Percentiles rank a stretch among this genome's conserved stretches.
phyloP scores from a whole-genome alignment of 2,888 invertebrate genomes.

The Campoletis raptor region DNA sequence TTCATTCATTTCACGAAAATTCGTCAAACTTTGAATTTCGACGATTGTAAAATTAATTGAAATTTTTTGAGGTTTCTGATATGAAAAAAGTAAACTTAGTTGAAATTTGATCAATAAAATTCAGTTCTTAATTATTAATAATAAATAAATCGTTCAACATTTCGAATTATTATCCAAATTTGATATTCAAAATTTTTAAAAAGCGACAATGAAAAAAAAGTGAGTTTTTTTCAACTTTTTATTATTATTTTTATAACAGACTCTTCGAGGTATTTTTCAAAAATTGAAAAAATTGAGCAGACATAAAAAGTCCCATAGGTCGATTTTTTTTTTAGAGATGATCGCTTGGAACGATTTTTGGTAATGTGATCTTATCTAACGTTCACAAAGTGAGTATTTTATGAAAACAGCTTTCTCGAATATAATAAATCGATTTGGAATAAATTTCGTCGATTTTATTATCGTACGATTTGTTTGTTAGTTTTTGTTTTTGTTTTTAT shows the following conservation, averaged over 20 bases:
- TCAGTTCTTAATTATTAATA: too few relatives aligned
- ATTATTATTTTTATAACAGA: neutral
- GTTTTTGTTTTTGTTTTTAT: neutral
- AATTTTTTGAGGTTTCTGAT: too few relatives aligned
- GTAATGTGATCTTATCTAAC: neutral
- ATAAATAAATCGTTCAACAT: too few relatives aligned
- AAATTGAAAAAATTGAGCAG: neutral
- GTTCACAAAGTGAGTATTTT: neutral
- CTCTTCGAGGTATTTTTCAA: neutral
- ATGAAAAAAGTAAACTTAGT: neutral
- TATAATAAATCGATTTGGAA: neutral
- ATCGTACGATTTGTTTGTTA: neutral
- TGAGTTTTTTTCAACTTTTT: neutral
- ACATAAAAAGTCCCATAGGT: neutral
- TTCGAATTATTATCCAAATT: too few relatives aligned
- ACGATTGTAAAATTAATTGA: too few relatives aligned
- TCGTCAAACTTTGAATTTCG: neutral
- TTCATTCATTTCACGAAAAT: neutral
- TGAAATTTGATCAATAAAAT: too few relatives aligned
- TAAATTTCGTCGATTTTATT: neutral
- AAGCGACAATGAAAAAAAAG: neutral
- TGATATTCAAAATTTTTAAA: too few relatives aligned
- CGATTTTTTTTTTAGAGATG: neutral
- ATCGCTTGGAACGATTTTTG: neutral
- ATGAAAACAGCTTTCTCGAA: constrained; percentile 8